Evolutionary conservation across 2,113 vertebrate species (phyloP), one percentile per base, ranked within the genome.

Genomic region (Struthidea cinerea): DNA sequence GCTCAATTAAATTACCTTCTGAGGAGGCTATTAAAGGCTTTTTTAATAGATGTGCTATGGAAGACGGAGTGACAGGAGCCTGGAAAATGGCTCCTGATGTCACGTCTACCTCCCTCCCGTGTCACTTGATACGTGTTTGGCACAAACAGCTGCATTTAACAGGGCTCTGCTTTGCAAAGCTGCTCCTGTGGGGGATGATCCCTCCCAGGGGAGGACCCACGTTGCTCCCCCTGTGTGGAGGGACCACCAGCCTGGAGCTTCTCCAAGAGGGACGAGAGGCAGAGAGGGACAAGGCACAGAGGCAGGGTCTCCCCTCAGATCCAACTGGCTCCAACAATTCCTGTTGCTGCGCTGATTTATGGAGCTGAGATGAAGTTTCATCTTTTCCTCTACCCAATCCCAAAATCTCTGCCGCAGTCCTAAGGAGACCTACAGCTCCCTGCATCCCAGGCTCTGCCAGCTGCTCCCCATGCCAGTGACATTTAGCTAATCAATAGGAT

Each of bases 1-100:
- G 83, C 71, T 61, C 87, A 94, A 97, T 96, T 96, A 94, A 95
- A 96, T 97, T 97, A 95, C 93, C 91, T 96, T 94, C 84, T 87
- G 91, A 97, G 87, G 61, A 96, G 87, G 96, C 94, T 94, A 91
- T 96, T 95, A 96, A 89, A 92, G 89, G 93, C 41, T 94, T 94
- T 97, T 95, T 89, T 85, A 96, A 95, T 90, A 93, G 91, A 96
- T 94, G 89, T 68, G 70, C 57, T 82, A 53, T 64, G 74, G 89
- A 91, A 96, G 89, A 91, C 16, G 35, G 82, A 87, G 65, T 95
- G 95, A 91, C 93, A 87, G 93, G 30, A 88, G 93, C 67, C 71
- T 57, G 50, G 91, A 57, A 94, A 95, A 96, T 61, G 84, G 87
- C 61, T 94, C 47, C 87, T 71, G 42, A 84, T 71, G 89, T 91